A percentile compares a stretch with the other conserved stretches of the same genome.
Evolutionary conservation across 2,888 invertebrate species (phyloP).

Genomic region (Leptopilina drosophilae): DNA sequence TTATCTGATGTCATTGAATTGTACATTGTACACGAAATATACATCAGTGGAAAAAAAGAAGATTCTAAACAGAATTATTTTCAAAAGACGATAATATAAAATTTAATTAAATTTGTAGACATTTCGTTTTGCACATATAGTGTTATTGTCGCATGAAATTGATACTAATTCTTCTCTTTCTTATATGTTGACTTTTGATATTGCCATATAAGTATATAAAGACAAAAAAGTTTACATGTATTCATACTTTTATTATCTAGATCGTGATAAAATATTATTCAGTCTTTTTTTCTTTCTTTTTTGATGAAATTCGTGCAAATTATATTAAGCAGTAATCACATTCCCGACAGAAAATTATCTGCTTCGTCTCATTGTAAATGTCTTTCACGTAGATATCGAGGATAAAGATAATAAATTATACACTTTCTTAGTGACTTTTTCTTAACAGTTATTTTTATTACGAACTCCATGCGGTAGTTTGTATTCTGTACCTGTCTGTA

Average conservation of each 20-base stretch:
- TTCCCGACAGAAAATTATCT: conserved; percentile 36
- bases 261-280: conserved; percentile 36
- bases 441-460: conserved; percentile 36
- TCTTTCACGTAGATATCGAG: conserved; percentile 39
- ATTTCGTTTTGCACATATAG: too few relatives aligned
- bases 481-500: conserved; percentile 36
- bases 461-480: conserved; percentile 14
- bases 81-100: too few relatives aligned
- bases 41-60: too few relatives aligned
- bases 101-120: too few relatives aligned
- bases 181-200: not conserved
- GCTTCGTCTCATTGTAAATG: conserved; percentile 30
- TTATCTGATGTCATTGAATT: too few relatives aligned
- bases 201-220: not conserved
- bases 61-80: too few relatives aligned
- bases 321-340: conserved; percentile 40
- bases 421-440: conserved; percentile 35
- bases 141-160: not conserved
- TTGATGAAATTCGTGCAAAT: conserved; percentile 39
- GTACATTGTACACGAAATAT: too few relatives aligned
- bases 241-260: conserved; percentile 15
- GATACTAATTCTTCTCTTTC: not conserved
- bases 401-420: conserved; percentile 37
- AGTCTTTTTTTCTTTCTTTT: not conserved
- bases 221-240: not conserved